Evolutionary conservation across 2,797 vertebrate genomes (phyloP).

Genomic region (Enteromius fasciolatus): DNA sequence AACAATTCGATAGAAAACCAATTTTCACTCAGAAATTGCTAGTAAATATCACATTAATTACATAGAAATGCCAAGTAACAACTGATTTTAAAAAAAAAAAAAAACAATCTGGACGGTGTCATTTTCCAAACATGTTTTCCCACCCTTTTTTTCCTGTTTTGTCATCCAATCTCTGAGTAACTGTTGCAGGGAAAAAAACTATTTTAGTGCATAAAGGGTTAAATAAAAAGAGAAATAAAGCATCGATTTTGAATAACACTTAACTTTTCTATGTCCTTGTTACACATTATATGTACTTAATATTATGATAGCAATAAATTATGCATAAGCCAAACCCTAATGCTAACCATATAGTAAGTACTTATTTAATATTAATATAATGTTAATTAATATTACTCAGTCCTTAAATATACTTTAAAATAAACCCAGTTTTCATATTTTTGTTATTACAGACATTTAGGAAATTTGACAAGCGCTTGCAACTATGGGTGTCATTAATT

Average conservation of each 20-base stretch:
- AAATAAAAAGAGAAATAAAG: not conserved
- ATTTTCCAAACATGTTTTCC: not conserved
- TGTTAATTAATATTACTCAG: not conserved
- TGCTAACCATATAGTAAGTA: not conserved
- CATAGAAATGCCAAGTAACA: not conserved
- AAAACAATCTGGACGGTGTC: not conserved
- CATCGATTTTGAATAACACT: not conserved
- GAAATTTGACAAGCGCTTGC: not conserved
- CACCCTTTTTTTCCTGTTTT: not conserved
- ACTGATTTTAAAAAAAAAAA: not conserved
- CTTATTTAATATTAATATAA: no score
- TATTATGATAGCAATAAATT: not conserved
- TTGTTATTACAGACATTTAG: not conserved
- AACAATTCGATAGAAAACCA: not conserved
- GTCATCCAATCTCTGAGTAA: not conserved
- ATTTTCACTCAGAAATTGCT: not conserved
- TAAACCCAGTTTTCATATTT: not conserved
- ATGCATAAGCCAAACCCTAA: not conserved
- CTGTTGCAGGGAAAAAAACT: no score
- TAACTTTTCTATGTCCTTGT: not conserved
- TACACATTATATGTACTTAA: not conserved
- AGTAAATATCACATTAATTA: slow-evolving; percentile 3
- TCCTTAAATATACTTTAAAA: not conserved
- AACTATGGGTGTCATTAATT: not conserved
- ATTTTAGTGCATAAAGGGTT: not conserved